Evolutionary conservation across 1,140 invertebrate species (phyloP), one percentile per base, ranked within the genome.

Genomic region (Papilio polyxenes): DNA sequence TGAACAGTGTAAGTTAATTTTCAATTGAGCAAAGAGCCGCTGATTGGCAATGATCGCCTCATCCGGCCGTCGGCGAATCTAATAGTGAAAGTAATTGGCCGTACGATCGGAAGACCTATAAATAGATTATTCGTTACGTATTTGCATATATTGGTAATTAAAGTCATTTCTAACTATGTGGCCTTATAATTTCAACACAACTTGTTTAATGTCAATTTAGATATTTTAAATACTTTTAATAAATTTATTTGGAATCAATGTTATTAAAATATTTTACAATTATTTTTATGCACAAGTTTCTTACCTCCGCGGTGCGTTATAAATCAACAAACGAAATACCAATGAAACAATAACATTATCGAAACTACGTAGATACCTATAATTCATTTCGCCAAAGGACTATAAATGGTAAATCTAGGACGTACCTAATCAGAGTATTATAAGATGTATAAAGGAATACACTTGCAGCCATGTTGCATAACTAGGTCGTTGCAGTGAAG

Each of bases 401-500:
- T 62, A 20, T 62, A 23, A 62, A 62, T 20, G 23, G 9, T 62
- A 11, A 65, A 65, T 65, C 62, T 11, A 65, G 20, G 3, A 2
- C 62, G 62, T 65, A 20, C 17, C 56, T 59, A 20, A 53, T 53
- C 17, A 65, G 10, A 65, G 23, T 31, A 44, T 44, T 44, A n/a
- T 59, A 65, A 65, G 62, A 72, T 40, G 31, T 13, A 72, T 37
- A 72, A 72, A 37, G 31, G 31, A 40, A 72, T 72, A 72, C 23
- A 72, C 65, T 72, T 72, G 65, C 31, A 69, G 53, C 17, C 9
- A 80, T 80, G 59, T 69, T 80, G 78, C 10, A 65, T 85, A 90
- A 91, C 88, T 89, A 85, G 82, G 79, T 76, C 81, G 87, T 87
- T 88, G 85, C 85, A 82, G 83, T 83, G 77, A 82, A 85, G 85